These are phyloP conservation scores for Neolamprologus longior DNA, from an alignment of 2,113 vertebrate genomes.

Conservation along the genomic window DNA sequence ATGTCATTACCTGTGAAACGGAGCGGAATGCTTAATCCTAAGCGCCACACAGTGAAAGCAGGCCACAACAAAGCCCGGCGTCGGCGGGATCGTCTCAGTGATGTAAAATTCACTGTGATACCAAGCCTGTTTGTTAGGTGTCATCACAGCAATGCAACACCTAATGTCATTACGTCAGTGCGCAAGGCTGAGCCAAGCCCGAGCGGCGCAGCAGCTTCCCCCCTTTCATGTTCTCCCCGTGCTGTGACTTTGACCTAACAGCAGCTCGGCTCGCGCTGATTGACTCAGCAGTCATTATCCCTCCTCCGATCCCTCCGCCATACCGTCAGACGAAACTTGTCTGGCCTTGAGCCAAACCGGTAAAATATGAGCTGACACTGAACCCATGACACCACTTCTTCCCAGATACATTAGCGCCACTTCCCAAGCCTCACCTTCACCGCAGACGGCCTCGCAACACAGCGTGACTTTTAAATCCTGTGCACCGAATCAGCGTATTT, in stretches of 20 bases:
- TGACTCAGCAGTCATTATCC: conserved; percentile 55
- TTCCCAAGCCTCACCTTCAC: conserved; percentile 17
- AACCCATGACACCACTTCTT: conserved; percentile 23
- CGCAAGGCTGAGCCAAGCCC: not conserved
- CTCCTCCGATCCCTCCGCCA: not conserved
- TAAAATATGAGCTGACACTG: conserved; percentile 47
- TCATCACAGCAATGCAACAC: not conserved
- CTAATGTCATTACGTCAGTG: conserved; percentile 2
- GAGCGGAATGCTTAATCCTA: conserved; percentile 35
- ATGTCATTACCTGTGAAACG: conserved; percentile 56
- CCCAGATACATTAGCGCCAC: conserved; percentile 23
- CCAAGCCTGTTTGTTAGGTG: not conserved
- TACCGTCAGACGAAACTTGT: conserved; percentile 38
- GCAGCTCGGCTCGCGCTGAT: not conserved
- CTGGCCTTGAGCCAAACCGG: conserved; percentile 42
- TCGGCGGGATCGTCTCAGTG: not conserved
- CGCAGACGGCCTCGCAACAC: not conserved
- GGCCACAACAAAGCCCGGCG: not conserved
- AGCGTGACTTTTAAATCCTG: not conserved
- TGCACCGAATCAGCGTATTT: conserved; percentile 34
- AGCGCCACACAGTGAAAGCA: not conserved
- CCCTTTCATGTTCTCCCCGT: not conserved
- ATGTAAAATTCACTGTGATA: not conserved
- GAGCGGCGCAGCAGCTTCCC: not conserved
- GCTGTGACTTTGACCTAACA: conserved; percentile 37